Percentiles rank a stretch among this genome's conserved stretches.
These are phyloP conservation scores for Chloroceryle inda DNA, from an alignment of 2,797 vertebrate genomes.

Conservation along the genomic window DNA sequence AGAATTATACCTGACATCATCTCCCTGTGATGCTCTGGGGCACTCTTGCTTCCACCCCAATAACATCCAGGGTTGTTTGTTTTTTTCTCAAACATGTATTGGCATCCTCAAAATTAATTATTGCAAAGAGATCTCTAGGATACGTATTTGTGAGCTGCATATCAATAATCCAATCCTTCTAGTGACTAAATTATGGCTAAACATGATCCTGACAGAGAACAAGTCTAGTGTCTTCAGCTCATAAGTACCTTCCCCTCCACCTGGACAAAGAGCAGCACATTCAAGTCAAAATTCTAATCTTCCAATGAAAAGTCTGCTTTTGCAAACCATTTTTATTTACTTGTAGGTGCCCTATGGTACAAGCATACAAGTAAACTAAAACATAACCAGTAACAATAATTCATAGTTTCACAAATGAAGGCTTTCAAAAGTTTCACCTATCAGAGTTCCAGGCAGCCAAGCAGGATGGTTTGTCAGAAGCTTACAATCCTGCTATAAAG, in stretches of 20 bases:
- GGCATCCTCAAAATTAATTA: conserved; percentile 78
- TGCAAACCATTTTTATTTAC: not conserved
- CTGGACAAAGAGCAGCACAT: no score
- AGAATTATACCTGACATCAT: conserved; percentile 80
- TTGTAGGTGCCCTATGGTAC: not conserved
- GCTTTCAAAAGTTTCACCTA: not conserved
- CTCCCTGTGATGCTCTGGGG: conserved; percentile 70
- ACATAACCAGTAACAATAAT: not conserved
- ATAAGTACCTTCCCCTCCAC: not conserved
- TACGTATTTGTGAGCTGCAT: conserved; percentile 50
- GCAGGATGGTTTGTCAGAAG: not conserved
- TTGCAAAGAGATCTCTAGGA: conserved; percentile 33
- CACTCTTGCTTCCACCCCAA: conserved; percentile 31
- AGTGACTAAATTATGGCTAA: not conserved
- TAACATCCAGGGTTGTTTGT: not conserved
- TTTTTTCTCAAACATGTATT: not conserved
- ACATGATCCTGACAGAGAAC: not conserved
- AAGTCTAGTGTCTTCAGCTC: not conserved
- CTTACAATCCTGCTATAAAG: not conserved
- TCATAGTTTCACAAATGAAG: not conserved
- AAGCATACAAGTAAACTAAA: not conserved
- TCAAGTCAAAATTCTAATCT: no score
- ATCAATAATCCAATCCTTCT: not conserved
- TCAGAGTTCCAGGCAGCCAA: not conserved
- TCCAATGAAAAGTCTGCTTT: no score